Evolutionary conservation across 1,140 invertebrate species (phyloP).

Genomic region (Formica selysi): DNA sequence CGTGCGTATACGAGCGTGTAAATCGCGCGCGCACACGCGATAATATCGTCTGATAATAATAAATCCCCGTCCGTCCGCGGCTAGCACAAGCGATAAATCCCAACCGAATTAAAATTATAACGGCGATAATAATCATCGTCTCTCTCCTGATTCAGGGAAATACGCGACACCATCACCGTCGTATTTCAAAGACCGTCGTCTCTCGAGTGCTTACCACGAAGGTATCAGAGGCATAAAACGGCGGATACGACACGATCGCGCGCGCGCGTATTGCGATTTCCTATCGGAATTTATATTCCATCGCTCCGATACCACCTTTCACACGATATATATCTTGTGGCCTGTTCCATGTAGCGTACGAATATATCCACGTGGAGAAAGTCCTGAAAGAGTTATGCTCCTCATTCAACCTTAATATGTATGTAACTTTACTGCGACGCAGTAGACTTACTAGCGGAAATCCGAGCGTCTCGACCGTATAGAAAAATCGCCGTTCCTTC

Average conservation of each 20-base stretch:
- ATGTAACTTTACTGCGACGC: conserved; percentile 18
- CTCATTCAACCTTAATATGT: conserved; percentile 50
- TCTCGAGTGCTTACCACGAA: conserved; percentile 40
- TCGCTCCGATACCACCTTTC: conserved; percentile 48
- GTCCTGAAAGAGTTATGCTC: conserved; percentile 54
- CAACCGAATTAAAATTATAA: conserved; percentile 51
- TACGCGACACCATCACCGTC: conserved; percentile 9
- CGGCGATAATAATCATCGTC: conserved; percentile 31
- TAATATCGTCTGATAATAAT: conserved; percentile 47
- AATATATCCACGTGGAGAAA: neutral
- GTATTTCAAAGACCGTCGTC: conserved; percentile 35
- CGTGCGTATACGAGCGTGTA: conserved; percentile 63
- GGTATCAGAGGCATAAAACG: conserved; percentile 48
- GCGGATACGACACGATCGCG: conserved; percentile 35
- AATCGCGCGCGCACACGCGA: conserved; percentile 57
- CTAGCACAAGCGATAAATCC: conserved; percentile 43
- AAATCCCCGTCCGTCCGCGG: conserved; percentile 34
- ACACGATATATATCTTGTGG: conserved; percentile 33
- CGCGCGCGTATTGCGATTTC: conserved; percentile 50
- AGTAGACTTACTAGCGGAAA: conserved; percentile 32
- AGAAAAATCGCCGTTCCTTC: conserved; percentile 39
- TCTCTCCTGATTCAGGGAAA: conserved; percentile 12
- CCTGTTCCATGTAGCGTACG: conserved; percentile 3
- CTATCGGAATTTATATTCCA: conserved; percentile 60
- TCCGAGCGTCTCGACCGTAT: conserved; percentile 23